phyloP scores from a whole-genome alignment of 2,113 vertebrate genomes.

The Glaucidium brasilianum region DNA sequence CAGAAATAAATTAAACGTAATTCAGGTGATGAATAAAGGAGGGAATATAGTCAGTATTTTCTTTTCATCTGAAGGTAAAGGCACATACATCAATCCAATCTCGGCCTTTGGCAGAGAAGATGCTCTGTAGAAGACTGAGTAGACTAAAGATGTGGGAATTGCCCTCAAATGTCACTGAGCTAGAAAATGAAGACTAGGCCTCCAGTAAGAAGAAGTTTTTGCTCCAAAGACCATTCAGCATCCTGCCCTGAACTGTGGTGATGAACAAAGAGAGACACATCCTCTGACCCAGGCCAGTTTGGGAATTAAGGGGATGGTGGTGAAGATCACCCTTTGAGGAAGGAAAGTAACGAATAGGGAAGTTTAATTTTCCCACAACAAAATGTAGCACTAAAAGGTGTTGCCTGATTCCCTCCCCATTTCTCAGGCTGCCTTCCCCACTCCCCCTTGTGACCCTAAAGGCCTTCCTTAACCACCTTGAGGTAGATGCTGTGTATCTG shows the following conservation, averaged over 20 bases:
- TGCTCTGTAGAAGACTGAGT: not conserved
- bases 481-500: not conserved
- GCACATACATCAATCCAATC: not conserved
- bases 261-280: not conserved
- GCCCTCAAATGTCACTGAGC: not conserved
- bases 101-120: not conserved
- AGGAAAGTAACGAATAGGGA: not conserved
- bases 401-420: not conserved
- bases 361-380: not conserved
- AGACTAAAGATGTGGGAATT: not conserved
- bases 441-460: not conserved
- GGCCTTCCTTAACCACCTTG: accelerated
- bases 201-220: not conserved
- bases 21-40: not conserved
- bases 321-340: not conserved
- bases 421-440: not conserved
- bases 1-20: slow-evolving; percentile 24
- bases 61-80: not conserved
- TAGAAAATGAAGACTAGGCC: not conserved
- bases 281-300: not conserved
- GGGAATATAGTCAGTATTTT: not conserved
- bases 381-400: not conserved
- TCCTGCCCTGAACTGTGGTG: not conserved
- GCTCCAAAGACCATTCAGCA: not conserved
- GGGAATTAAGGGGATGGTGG: not conserved